A percentile compares a stretch with the other conserved stretches of the same genome.
Evolutionary conservation across 2,797 vertebrate species (phyloP).

Genomic region (Rhinophrynus dorsalis): DNA sequence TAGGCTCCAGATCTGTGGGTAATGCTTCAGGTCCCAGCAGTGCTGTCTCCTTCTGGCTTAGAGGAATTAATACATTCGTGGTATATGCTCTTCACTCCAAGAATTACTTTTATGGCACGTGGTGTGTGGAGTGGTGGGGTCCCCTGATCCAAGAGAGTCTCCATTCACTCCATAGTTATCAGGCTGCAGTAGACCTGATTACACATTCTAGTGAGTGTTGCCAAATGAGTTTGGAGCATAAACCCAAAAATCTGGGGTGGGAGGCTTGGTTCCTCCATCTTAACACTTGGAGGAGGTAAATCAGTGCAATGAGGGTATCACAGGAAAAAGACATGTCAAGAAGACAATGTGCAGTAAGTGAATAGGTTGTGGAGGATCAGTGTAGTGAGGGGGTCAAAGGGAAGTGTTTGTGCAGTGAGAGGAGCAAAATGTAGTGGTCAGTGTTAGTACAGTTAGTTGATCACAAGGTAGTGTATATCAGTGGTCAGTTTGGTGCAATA

Average conservation of each 20-base stretch:
- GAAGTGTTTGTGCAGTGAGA: slow-evolving; percentile 22
- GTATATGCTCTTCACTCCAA: slow-evolving; percentile 15
- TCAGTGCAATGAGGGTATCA: slow-evolving; percentile 29
- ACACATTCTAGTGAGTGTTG: slow-evolving; percentile 15
- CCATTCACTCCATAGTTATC: slow-evolving; percentile 13
- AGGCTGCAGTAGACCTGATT: neutral
- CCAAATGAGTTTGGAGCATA: neutral
- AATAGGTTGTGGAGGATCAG: neutral
- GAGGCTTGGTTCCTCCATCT: neutral
- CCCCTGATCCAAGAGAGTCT: neutral
- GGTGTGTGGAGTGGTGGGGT: slow-evolving; percentile 7
- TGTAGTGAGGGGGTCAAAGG: neutral
- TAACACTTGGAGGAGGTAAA: neutral
- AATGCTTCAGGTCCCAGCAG: neutral
- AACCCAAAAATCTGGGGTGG: neutral
- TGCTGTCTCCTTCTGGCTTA: neutral
- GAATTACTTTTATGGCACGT: slow-evolving; percentile 34
- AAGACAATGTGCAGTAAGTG: neutral
- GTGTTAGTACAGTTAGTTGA: slow-evolving; percentile 19
- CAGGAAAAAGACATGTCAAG: neutral
- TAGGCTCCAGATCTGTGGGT: slow-evolving; percentile 8
- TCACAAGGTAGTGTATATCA: neutral
- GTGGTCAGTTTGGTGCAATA: too few relatives aligned
- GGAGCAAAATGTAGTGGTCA: slow-evolving; percentile 15
- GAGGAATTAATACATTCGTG: slow-evolving; percentile 36